Evolutionary conservation across 2,113 vertebrate genomes (phyloP).

Genomic region (Nerophis lumbriciformis): DNA sequence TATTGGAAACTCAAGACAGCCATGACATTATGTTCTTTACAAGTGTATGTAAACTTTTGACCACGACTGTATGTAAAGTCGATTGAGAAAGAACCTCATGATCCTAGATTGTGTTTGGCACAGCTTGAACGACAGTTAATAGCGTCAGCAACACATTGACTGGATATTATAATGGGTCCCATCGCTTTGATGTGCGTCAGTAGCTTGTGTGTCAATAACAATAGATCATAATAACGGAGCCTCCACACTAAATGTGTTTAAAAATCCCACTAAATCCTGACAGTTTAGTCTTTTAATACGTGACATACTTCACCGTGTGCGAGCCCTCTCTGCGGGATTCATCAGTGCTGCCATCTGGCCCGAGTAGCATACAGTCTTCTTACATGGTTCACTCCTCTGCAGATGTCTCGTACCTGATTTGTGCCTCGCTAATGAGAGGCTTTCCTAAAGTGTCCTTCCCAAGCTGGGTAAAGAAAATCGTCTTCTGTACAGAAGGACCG

Average conservation of each 20-base stretch:
- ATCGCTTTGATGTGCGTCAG: too few relatives aligned
- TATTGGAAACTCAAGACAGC: too few relatives aligned
- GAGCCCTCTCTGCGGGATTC: constrained; percentile 32
- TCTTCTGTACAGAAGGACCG: constrained; percentile 1
- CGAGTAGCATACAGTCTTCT: constrained; percentile 29
- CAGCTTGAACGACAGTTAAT: neutral
- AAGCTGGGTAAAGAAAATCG: constrained; percentile 12
- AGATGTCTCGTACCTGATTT: constrained; percentile 39
- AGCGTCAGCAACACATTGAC: too few relatives aligned
- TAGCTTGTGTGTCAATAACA: too few relatives aligned
- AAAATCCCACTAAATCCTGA: neutral
- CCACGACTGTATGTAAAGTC: neutral
- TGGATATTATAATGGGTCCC: too few relatives aligned
- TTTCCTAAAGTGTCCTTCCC: constrained; percentile 21
- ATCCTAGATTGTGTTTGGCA: neutral
- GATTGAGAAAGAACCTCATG: neutral
- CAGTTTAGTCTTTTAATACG: constrained; percentile 16
- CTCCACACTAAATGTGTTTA: neutral
- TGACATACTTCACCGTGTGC: constrained; percentile 26
- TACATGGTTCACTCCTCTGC: constrained; percentile 27
- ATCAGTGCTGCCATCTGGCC: constrained; percentile 44
- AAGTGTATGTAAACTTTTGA: too few relatives aligned
- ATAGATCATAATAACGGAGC: too few relatives aligned
- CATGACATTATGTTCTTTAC: too few relatives aligned
- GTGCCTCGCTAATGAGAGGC: constrained; percentile 24